Evolutionary conservation across 2,113 vertebrate species (phyloP), one percentile per base, ranked within the genome.

Genomic region (Scomber scombrus): DNA sequence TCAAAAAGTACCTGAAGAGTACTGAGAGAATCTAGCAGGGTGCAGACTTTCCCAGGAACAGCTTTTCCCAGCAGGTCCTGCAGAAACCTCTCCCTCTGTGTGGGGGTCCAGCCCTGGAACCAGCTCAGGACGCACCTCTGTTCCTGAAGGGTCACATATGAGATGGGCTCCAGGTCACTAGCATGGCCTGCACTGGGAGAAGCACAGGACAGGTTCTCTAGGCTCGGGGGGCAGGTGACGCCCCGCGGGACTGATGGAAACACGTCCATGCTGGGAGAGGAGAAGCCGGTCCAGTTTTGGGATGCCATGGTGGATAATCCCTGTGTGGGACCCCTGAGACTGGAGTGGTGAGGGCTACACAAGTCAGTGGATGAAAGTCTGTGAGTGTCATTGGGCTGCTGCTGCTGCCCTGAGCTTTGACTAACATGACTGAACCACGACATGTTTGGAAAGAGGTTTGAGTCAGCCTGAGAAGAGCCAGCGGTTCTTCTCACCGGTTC

Each of bases 81-180:
- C 61, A 97, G 75, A 91, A 97, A 97, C 10, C 93, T 88, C 70
- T 96, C 95, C 40, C 91, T 96, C 86, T 97, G 97, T 0, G 66
- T 2, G 4, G 61, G 43, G 63, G 80, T 90, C 97, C 97, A 98
- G 51, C 91, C 88, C 55, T 95, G 89, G 86, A 97, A 97, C 97
- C 97, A 98, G 86, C 95, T 96, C 67, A 97, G 78, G 68, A 97
- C 93, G 75, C 96, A 97, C 16, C 95, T 92, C 91, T 97, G 96
- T 92, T 98, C 96, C 88, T 97, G 97, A 11, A 96, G 90, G 29
- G 94, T 97, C 55, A 96, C 93, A 11, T 95, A 97, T 13, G 97
- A 96, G 84, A 96, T 88, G 45, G 94, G 93, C 40, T 85, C 62
- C 1, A 85, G 77, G 1, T 87, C 79, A 43, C 73, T 71, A 9